phyloP scores from a whole-genome alignment of 2,797 vertebrate genomes.

The Myotis daubentonii region DNA sequence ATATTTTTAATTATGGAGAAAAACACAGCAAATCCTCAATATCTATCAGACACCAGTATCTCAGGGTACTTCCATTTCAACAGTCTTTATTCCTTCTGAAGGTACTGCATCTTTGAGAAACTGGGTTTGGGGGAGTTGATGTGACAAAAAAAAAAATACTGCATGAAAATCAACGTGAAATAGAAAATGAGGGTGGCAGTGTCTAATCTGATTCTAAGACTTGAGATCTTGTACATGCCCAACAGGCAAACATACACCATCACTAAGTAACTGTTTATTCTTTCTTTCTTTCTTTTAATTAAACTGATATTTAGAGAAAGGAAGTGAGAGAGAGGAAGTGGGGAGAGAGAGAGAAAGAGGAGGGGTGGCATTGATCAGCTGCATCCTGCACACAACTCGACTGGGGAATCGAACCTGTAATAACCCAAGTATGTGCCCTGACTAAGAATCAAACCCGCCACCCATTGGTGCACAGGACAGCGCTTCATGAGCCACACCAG shows the following conservation, averaged over 20 bases:
- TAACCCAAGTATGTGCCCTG: not conserved
- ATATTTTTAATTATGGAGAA: not conserved
- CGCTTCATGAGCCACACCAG: not conserved
- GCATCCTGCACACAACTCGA: not conserved
- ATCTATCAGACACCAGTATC: not conserved
- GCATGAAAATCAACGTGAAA: not conserved
- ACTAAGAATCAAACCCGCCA: not conserved
- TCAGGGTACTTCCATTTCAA: not conserved
- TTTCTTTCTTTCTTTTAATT: not conserved
- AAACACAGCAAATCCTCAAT: not conserved
- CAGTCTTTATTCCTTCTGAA: not conserved
- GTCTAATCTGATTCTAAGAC: not conserved
- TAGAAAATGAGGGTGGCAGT: not conserved
- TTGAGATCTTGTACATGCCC: not conserved
- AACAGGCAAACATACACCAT: not conserved
- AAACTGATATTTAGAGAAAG: not conserved
- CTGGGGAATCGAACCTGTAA: not conserved
- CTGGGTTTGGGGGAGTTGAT: not conserved
- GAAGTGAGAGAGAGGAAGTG: too few relatives aligned
- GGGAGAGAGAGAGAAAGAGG: not conserved
- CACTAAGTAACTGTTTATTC: not conserved
- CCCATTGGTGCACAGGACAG: not conserved
- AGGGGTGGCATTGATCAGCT: not conserved
- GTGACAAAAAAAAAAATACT: not conserved
- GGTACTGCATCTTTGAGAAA: not conserved